A percentile compares a stretch with the other conserved stretches of the same genome.
Evolutionary conservation across 2,113 vertebrate species (phyloP).

Genomic region (Corynorhinus townsendii): DNA sequence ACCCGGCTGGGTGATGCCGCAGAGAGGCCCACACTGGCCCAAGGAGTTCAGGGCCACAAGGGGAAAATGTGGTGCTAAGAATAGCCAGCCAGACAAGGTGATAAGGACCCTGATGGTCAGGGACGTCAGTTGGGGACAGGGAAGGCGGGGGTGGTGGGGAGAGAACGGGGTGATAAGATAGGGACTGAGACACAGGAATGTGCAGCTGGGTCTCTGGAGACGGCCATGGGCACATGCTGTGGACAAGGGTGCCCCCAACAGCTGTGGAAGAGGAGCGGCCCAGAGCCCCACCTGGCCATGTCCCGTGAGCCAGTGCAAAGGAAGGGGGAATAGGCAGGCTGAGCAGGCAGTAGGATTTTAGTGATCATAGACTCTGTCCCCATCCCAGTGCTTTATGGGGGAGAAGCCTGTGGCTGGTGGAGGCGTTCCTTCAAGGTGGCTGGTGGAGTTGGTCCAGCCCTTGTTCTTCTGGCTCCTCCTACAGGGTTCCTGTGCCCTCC

Average conservation of each 20-base stretch:
- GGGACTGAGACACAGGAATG: slow-evolving; percentile 44
- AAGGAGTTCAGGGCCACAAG: not conserved
- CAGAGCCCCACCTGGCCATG: not conserved
- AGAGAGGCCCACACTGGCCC: not conserved
- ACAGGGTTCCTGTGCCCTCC: not conserved
- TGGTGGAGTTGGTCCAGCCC: not conserved
- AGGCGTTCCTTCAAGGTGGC: not conserved
- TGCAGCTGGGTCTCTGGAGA: not conserved
- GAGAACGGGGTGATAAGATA: slow-evolving; percentile 63
- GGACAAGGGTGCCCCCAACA: not conserved
- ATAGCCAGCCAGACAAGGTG: slow-evolving; percentile 25
- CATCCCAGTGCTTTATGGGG: not conserved
- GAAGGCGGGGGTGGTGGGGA: slow-evolving; percentile 41
- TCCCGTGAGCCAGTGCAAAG: not conserved
- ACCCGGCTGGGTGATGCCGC: not conserved
- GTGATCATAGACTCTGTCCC: fast-evolving
- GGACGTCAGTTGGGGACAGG: slow-evolving; percentile 54
- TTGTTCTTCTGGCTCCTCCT: not conserved
- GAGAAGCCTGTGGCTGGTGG: not conserved
- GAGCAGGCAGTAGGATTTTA: not conserved
- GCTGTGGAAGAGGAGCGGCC: not conserved
- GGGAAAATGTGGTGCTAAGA: slow-evolving; percentile 56
- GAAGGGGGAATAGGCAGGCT: fast-evolving
- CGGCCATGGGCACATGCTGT: not conserved
- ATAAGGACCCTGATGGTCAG: slow-evolving; percentile 60